These are phyloP conservation scores for Salmo trutta DNA, from an alignment of 2,797 vertebrate species.

Conservation along the genomic window DNA sequence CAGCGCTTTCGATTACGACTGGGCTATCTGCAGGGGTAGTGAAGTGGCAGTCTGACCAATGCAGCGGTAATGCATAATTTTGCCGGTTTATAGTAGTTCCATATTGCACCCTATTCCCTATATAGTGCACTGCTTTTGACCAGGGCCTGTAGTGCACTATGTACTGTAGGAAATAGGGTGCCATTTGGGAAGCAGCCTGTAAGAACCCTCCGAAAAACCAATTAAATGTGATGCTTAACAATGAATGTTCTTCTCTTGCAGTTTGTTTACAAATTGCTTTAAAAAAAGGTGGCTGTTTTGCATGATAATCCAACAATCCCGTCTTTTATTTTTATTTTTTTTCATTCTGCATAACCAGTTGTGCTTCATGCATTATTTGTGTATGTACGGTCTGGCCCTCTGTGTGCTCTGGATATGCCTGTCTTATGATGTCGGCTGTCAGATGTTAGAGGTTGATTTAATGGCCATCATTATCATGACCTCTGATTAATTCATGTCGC, in stretches of 20 bases:
- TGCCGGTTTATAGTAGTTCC: conserved; percentile 6
- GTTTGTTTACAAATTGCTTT: background rate
- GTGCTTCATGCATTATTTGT: background rate
- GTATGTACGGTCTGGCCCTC: background rate
- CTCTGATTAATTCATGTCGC: background rate
- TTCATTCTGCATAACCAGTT: background rate
- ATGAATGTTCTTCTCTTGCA: background rate
- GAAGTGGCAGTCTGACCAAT: background rate
- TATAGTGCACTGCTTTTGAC: background rate
- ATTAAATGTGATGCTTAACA: conserved; percentile 3
- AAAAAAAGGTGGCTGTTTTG: background rate
- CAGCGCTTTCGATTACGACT: conserved; percentile 22
- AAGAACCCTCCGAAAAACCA: background rate
- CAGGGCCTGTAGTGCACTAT: background rate
- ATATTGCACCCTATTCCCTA: background rate
- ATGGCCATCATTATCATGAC: background rate
- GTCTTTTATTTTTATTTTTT: background rate
- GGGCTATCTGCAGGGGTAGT: conserved; percentile 11
- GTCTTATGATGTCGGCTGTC: background rate
- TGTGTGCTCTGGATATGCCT: no score
- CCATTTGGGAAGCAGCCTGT: background rate
- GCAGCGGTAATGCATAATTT: conserved; percentile 30
- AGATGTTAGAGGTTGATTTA: background rate
- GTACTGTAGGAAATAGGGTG: background rate
- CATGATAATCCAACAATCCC: background rate